These are phyloP conservation scores for Drosophila athabasca DNA, from an alignment of 1,140 invertebrate genomes.

Conservation along the genomic window DNA sequence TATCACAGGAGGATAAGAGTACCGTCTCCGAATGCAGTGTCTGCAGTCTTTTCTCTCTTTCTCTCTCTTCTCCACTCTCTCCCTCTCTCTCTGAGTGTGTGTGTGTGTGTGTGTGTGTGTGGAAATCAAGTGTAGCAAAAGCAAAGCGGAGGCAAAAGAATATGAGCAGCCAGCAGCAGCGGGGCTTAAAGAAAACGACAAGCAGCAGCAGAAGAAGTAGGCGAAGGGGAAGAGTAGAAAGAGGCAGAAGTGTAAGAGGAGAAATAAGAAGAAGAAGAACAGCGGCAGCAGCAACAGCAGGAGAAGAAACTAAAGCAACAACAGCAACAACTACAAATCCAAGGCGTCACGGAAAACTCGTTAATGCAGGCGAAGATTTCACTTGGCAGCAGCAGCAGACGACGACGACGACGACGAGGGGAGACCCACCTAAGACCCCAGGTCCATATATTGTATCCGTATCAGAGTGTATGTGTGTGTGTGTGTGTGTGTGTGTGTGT, in stretches of 20 bases:
- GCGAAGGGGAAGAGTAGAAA: conserved; percentile 67
- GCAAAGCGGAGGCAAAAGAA: no score
- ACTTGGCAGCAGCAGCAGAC: conserved; percentile 38
- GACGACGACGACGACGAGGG: conserved; percentile 35
- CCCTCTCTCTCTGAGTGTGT: background rate
- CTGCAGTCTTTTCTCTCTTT: conserved; percentile 14
- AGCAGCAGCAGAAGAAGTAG: conserved; percentile 28
- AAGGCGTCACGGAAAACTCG: conserved; percentile 78
- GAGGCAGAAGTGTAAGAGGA: conserved; percentile 28
- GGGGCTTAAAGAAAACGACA: no score
- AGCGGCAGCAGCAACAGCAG: conserved; percentile 26
- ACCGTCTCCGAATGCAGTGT: conserved; percentile 18
- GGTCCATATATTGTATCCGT: background rate
- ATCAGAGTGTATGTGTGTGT: background rate
- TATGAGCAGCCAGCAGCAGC: no score
- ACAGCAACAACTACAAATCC: conserved; percentile 15
- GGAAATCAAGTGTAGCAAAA: conserved; percentile 76
- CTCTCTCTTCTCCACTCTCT: background rate
- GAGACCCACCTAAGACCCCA: conserved; percentile 70
- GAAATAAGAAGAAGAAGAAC: conserved; percentile 39
- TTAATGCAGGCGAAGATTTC: conserved; percentile 80
- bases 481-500: conserved; percentile 18
- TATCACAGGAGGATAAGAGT: conserved; percentile 43
- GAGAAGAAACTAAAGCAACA: conserved; percentile 59
- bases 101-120: conserved; percentile 50